Evolutionary conservation across 2,113 vertebrate genomes (phyloP), one percentile per base, ranked within the genome.

Genomic region (Ceratotherium simum): DNA sequence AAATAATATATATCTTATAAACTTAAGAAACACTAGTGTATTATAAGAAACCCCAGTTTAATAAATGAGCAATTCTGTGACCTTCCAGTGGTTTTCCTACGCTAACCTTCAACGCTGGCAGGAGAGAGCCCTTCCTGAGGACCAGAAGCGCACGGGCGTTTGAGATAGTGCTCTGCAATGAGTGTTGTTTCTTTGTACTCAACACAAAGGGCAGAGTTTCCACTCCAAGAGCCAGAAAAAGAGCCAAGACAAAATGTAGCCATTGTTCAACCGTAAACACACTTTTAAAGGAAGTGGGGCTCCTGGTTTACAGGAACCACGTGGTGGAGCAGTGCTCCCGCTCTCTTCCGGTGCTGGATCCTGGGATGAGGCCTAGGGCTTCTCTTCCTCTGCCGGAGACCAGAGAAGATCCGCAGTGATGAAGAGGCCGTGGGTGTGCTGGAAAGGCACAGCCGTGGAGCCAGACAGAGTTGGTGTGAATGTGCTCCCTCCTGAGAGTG

Each of bases 201-300:
- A 81, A 56, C 83, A 95, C 95, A 94, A 88, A 95, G 69, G 69
- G 18, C 93, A 94, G 85, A 62, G 46, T 95, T 78, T 92, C 88
- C 89, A 92, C 48, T 54, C 20, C 13, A n/a, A 72, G 85, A 92
- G 94, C 64, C 91, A 87, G 87, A 65, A 79, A 96, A 48, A 83
- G 51, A 60, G 78, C 65, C 76, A 75, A 81, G 79, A 79, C 69
- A 54, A 82, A 75, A 86, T 17, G n/a, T 2, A 73, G 64, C 80
- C 54, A 31, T 84, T 96, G 67, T 84, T 93, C 62, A 29, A 48
- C 31, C 1, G 12, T 82, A 96, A 96, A 96, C 96, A 90, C 23
- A 6, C 23, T 60, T 65, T 36, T 18, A 70, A 73, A 67, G 83
- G 93, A 90, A 94, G 51, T 8, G 42, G 42, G 62, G 23, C 16